Base-by-base conservation (phyloP, 2,113 vertebrate genomes). In the Dissostichus mawsoni region DNA sequence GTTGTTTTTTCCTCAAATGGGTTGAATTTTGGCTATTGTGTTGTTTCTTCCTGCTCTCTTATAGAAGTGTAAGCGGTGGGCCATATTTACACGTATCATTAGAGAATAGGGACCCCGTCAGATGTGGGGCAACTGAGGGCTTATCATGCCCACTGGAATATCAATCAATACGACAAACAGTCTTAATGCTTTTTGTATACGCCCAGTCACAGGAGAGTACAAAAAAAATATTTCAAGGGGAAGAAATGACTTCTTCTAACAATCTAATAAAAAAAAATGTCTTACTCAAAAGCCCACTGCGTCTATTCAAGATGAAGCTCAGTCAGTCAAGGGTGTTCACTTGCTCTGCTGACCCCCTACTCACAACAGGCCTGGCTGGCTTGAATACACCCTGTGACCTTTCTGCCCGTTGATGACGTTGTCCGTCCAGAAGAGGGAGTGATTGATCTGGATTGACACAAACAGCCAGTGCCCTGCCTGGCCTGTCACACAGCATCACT, bases 381-480 rank as follows among this genome's bases (percentile, higher is more conserved):
- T 86, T 85, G 82, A 89, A 84, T 80, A 91, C 84, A 87, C 88
- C 62, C 66, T 0, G 29, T 87, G 92, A 93, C 93, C 93, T 92
- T 92, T 92, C 80, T 73, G 29, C 17, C 64, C 53, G 51, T 87
- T 92, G 89, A 93, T 94, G 92, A 86, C 89, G 87, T 89, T 85
- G 88, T 90, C 85, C 41, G 88, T 94, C 92, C 92, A 91, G 93
- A 87, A 90, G 88, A 91, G 86, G 88, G 91, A 84, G 92, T 93
- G 94, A 94, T 93, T 93, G 93, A 95, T 95, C 92, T 90, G 90
- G 91, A 87, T 89, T 93, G 94, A 95, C 94, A 95, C 89, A 93
- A 92, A 94, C 90, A 93, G 92, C 90, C 83, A 92, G 88, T 82
- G 85, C 86, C 89, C 88, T 90, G 86, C 86, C 85, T 87, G 85